Conservation (phyloP, 2,113 vertebrate genomes). For the Tenebrosternarchus preto region DNA sequence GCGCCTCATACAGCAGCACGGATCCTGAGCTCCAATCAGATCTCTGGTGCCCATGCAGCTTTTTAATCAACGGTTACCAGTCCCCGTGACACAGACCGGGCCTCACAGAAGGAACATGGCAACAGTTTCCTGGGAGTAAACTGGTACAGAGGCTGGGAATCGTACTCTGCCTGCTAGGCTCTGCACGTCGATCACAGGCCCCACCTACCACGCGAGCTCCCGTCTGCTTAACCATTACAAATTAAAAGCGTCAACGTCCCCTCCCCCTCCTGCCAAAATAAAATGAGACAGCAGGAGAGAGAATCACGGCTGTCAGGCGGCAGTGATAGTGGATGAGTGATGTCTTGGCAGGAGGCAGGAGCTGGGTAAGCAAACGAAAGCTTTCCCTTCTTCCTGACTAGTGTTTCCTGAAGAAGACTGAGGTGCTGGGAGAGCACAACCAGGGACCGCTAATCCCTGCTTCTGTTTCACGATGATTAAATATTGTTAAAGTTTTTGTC, state of each 20-base stretch:
- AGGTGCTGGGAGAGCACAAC: not conserved
- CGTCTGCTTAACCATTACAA: slow-evolving; percentile 5
- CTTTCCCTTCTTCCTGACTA: not conserved
- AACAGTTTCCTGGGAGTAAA: not conserved
- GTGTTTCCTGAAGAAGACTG: not conserved
- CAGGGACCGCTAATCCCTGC: not conserved
- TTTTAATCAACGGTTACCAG: slow-evolving; percentile 28
- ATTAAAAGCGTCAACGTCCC: slow-evolving; percentile 26
- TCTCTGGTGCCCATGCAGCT: not conserved
- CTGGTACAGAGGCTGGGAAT: not conserved
- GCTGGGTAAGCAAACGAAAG: not conserved
- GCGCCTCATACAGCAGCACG: not conserved
- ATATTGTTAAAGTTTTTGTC: slow-evolving; percentile 3
- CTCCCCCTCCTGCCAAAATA: not conserved
- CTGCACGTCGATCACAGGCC: slow-evolving; percentile 4
- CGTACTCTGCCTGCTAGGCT: not conserved
- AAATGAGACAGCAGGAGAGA: slow-evolving; percentile 21
- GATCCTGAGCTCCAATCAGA: not conserved
- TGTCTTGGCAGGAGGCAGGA: not conserved
- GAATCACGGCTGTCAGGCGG: slow-evolving; percentile 2
- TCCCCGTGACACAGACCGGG: not conserved
- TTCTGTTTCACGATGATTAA: not conserved
- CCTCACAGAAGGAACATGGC: slow-evolving; percentile 11
- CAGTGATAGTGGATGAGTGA: slow-evolving; percentile 10
- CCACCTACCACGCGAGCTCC: not conserved